These are phyloP conservation scores for Pampus argenteus DNA, from an alignment of 2,797 vertebrate genomes.

Conservation along the genomic window DNA sequence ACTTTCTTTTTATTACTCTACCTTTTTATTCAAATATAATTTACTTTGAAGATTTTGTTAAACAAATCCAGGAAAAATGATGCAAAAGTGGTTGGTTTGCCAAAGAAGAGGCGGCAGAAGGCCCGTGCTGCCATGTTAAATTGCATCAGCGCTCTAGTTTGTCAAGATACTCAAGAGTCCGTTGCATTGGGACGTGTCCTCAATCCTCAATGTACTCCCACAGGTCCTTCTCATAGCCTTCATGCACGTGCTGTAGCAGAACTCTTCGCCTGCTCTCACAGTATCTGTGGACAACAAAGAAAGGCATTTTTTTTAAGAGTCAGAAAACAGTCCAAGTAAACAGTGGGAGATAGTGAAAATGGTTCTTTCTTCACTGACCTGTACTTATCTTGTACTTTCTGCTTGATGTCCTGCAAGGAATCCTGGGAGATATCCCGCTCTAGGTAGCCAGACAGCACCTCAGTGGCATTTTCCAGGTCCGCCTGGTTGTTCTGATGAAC, in stretches of 20 bases:
- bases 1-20: slow-evolving; percentile 92
- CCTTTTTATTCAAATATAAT: slow-evolving; percentile 99
- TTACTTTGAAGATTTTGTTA: slow-evolving; percentile 95
- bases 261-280: slow-evolving; percentile 99
- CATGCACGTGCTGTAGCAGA: slow-evolving; percentile 99
- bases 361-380: slow-evolving; percentile 84
- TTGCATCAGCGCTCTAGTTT: slow-evolving; percentile 96
- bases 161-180: slow-evolving; percentile 89
- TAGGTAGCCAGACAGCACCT: slow-evolving; percentile 99
- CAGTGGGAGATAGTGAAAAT: background rate
- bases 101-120: slow-evolving; percentile 85
- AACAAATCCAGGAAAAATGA: slow-evolving; percentile 88
- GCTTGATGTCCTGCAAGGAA: slow-evolving; percentile 99
- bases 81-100: slow-evolving; percentile 91
- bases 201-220: slow-evolving; percentile 99
- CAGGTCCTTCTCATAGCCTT: slow-evolving; percentile 99
- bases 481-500: slow-evolving; percentile 97
- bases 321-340: background rate
- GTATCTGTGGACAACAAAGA: slow-evolving; percentile 88
- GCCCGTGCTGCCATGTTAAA: slow-evolving; percentile 90
- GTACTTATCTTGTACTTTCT: slow-evolving; percentile 99
- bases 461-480: slow-evolving; percentile 99
- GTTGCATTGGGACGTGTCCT: slow-evolving; percentile 86
- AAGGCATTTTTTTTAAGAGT: background rate
- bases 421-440: slow-evolving; percentile 99